Percentiles rank a stretch among this genome's conserved stretches.
Conservation (phyloP, 2,888 invertebrate species). For the Fragum sueziense region DNA sequence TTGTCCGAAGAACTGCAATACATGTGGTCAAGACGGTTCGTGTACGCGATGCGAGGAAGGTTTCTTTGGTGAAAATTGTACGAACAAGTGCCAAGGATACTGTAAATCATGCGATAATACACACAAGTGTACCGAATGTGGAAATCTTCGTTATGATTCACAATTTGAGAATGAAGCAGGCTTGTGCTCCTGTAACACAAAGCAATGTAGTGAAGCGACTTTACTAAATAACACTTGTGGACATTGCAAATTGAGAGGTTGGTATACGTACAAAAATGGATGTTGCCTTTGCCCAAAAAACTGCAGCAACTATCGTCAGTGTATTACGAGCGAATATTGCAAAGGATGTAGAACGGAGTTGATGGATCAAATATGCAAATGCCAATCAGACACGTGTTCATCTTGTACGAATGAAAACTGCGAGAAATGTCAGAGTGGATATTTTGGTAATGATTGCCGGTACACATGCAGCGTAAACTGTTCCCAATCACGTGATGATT, state of each 20-base stretch:
- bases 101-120: neutral
- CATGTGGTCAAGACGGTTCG: neutral
- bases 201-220: neutral
- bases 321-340: neutral
- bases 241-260: neutral
- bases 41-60: neutral
- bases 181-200: neutral
- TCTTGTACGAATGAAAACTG: neutral
- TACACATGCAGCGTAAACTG: neutral
- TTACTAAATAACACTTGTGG: neutral
- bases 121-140: neutral
- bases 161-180: neutral
- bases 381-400: neutral
- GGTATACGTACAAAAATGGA: neutral
- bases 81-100: neutral
- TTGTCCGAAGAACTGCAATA: neutral
- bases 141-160: neutral
- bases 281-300: neutral
- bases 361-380: neutral
- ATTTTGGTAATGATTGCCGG: neutral
- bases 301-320: neutral
- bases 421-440: neutral
- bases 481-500: neutral
- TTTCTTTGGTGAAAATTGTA: neutral
- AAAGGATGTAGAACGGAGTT: neutral